Evolutionary conservation across 2,797 vertebrate species (phyloP).

Genomic region (Halcyon chelicuti): DNA sequence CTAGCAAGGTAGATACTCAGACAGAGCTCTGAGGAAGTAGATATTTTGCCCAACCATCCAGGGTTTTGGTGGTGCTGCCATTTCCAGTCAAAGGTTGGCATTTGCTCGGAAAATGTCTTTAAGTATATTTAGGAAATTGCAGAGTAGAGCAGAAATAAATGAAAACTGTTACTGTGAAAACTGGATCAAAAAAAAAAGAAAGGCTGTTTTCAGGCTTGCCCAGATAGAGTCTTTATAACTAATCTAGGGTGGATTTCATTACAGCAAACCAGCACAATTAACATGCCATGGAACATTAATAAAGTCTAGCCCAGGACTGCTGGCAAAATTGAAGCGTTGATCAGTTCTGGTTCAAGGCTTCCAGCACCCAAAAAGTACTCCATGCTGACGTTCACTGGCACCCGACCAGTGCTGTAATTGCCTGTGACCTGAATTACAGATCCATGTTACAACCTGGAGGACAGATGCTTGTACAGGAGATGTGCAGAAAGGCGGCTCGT

Average conservation of each 20-base stretch:
- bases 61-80: background rate
- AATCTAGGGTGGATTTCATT: slow-evolving; percentile 63
- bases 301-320: slow-evolving; percentile 40
- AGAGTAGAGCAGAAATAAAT: background rate
- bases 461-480: background rate
- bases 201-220: background rate
- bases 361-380: background rate
- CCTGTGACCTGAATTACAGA: background rate
- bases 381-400: background rate
- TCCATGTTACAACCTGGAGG: background rate
- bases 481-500: background rate
- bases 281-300: slow-evolving; percentile 36
- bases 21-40: background rate
- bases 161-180: slow-evolving; percentile 2
- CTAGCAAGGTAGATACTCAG: background rate
- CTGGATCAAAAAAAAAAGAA: background rate
- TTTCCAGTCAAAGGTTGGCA: background rate
- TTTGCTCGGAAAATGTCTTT: background rate
- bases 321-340: slow-evolving; percentile 47
- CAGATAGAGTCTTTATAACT: slow-evolving; percentile 34
- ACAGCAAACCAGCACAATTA: slow-evolving; percentile 34
- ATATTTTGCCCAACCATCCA: background rate
- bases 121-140: background rate
- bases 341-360: slow-evolving; percentile 42
- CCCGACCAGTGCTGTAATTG: background rate